Percentiles rank a stretch among this genome's conserved stretches.
Evolutionary conservation across 1,140 invertebrate species (phyloP).

Genomic region (Orchesella cincta): DNA sequence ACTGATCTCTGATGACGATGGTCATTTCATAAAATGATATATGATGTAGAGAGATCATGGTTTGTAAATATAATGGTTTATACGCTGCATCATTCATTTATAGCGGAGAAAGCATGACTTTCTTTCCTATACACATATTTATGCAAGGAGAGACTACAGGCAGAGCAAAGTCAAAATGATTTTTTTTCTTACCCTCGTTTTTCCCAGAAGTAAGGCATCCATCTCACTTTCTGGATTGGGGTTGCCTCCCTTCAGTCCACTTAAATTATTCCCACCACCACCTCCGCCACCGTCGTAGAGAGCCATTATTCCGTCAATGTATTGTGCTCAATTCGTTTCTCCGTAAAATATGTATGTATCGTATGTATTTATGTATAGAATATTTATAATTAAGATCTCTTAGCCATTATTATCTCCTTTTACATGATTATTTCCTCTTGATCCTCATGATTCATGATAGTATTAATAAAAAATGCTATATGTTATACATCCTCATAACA

Average conservation of each 20-base stretch:
- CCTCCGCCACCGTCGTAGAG: constrained; percentile 45
- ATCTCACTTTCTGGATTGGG: constrained; percentile 68
- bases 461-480: too few species aligned
- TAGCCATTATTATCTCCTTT: not conserved
- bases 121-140: too few species aligned
- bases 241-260: constrained; percentile 38
- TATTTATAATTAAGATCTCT: not conserved
- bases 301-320: constrained; percentile 37
- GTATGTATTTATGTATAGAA: not conserved
- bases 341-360: not conserved
- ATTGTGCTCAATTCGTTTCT: not conserved
- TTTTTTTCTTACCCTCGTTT: constrained; percentile 67
- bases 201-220: constrained; percentile 71
- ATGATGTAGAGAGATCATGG: too few species aligned
- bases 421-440: not conserved
- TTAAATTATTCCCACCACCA: not conserved
- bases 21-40: too few species aligned
- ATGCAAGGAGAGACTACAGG: too few species aligned
- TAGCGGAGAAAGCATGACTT: too few species aligned
- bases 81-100: too few species aligned
- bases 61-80: too few species aligned
- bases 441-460: not conserved
- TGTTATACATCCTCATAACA: too few species aligned
- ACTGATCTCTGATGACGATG: too few species aligned
- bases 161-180: too few species aligned